Base-by-base conservation (phyloP, 2,113 vertebrate genomes). In the Siphamia tubifer region DNA sequence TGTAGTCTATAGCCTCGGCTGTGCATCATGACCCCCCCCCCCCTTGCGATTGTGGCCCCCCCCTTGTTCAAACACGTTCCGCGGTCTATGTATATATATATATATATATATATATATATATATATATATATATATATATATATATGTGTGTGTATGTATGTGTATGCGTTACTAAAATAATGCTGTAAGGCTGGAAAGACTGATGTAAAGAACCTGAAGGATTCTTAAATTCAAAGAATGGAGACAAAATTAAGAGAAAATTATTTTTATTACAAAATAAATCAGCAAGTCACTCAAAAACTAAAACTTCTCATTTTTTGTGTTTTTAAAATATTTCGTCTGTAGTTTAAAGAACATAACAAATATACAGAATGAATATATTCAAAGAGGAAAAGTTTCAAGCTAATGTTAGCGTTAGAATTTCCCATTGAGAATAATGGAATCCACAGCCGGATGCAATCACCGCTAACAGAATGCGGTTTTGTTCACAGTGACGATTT, bases 251-350 rank as follows among this genome's bases (percentile, higher is more conserved):
- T 25, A 27, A 58, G 9, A 34, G 42, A 51, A 25, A 12, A 54
- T 49, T n/a, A 17, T 2, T 68, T 83, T 83, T 66, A 83, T 73
- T 83, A 60, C 17, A 60, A 79, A 67, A 49, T 9, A 8, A 49
- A 69, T 64, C 36, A 43, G 3, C 10, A 49, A 31, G 35, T 53
- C 76, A 73, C 27, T 44, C 63, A 75, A 51, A 79, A 72, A 30
- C 35, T 66, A 77, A 44, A 81, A 25, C 5, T 17, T 38, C 3
- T 42, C 6, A 6, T 30, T 51, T 17, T 15, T 39, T 35, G 20
- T 61, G n/a, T 16, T 13, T 11, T 19, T 10, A 34, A 36, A 61
- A 62, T n/a, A 23, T 53, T 24, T 44, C 1, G 27, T 16, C 39
- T 27, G 1, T 55, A 21, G 39, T 42, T 17, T 56, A 3, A 20